Conservation (phyloP, 1,140 invertebrate species). For the Portunus trituberculatus region DNA sequence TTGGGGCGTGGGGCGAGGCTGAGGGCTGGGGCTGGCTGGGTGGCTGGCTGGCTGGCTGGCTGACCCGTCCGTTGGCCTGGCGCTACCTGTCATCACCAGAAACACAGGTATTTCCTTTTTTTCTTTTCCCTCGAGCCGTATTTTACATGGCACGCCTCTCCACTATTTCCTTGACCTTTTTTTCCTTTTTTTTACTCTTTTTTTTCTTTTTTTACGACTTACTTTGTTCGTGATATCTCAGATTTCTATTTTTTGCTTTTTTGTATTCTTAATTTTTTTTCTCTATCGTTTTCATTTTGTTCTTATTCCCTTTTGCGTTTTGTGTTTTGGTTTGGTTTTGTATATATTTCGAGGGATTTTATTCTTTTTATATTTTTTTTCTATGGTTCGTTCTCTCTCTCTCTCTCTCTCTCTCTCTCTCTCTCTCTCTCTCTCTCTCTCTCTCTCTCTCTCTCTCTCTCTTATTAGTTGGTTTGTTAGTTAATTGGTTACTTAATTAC, state of each 20-base stretch:
- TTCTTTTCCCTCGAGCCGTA: background rate
- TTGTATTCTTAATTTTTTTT: too few relatives aligned
- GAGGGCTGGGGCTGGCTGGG: too few relatives aligned
- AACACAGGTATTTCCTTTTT: constrained; percentile 6
- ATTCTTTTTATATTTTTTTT: background rate
- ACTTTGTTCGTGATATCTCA: too few relatives aligned
- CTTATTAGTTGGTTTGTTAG: background rate
- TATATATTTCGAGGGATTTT: background rate
- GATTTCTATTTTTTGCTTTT: too few relatives aligned
- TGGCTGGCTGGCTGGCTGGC: too few relatives aligned
- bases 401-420: constrained; percentile 20
- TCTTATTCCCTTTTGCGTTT: too few relatives aligned
- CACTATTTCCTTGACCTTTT: background rate
- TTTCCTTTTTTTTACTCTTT: background rate
- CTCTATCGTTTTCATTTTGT: background rate
- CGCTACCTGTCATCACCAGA: background rate
- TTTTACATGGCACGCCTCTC: background rate
- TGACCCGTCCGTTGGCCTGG: background rate
- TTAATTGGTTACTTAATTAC: too few relatives aligned
- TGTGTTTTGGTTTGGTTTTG: too few relatives aligned
- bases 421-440: background rate
- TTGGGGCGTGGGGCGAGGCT: too few relatives aligned
- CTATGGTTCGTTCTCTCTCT: background rate
- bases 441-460: constrained; percentile 1
- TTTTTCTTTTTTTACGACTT: background rate